A percentile compares a stretch with the other conserved stretches of the same genome.
Evolutionary conservation across 2,797 vertebrate species (phyloP).

Genomic region (Acomys russatus): DNA sequence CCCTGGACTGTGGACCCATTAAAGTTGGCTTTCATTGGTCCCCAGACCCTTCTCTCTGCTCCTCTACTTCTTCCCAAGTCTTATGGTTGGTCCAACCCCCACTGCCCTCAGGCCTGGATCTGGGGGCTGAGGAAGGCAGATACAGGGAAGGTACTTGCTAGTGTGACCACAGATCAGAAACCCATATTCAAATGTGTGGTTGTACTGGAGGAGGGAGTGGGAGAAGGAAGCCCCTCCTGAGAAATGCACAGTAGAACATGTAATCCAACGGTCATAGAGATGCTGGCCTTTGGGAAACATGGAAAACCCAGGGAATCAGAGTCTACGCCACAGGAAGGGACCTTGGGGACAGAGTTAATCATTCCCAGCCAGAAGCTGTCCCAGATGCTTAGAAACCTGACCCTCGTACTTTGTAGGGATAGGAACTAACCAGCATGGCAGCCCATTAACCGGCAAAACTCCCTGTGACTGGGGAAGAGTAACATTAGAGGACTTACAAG

Average conservation of each 20-base stretch:
- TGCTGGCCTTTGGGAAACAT: background rate
- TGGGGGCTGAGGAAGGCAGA: background rate
- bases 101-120: background rate
- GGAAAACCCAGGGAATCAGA: background rate
- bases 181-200: background rate
- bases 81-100: background rate
- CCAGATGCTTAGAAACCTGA: background rate
- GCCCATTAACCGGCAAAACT: background rate
- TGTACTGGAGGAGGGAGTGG: background rate
- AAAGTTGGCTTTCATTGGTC: background rate
- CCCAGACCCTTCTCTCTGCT: background rate
- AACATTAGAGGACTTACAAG: background rate
- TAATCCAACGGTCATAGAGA: background rate
- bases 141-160: background rate
- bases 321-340: background rate
- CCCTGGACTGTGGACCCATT: background rate
- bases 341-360: too few relatives aligned
- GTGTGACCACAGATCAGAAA: background rate
- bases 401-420: background rate
- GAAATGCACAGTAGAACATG: background rate
- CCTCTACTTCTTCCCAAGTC: background rate
- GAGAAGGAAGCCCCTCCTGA: background rate
- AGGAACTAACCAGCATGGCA: background rate
- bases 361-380: too few relatives aligned
- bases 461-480: background rate